phyloP scores from a whole-genome alignment of 1,140 invertebrate species.

The Megalopta genalis region DNA sequence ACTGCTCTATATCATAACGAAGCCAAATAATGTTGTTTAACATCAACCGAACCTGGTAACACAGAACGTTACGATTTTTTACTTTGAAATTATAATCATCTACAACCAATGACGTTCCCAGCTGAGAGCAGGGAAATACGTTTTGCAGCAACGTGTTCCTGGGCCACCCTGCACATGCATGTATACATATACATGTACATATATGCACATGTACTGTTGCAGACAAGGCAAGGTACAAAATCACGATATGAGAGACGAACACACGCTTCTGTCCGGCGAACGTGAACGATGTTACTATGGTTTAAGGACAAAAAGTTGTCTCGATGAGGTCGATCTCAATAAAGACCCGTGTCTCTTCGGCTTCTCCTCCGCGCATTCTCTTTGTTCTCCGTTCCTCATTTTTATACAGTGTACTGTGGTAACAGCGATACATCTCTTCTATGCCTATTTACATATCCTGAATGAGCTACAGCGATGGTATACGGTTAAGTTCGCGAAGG shows the following conservation, averaged over 20 bases:
- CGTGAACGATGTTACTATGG: conserved; percentile 26
- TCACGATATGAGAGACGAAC: conserved; percentile 42
- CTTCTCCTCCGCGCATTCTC: conserved; percentile 21
- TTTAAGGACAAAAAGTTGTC: conserved; percentile 19
- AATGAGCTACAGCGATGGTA: conserved; percentile 46
- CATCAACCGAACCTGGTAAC: too few species aligned
- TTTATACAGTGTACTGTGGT: conserved; percentile 23
- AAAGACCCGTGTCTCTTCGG: conserved; percentile 16
- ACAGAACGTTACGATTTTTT: too few species aligned
- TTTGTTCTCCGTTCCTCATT: neutral
- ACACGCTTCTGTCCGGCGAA: conserved; percentile 17
- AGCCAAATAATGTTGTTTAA: too few species aligned
- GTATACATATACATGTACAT: conserved; percentile 31
- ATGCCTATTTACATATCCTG: conserved; percentile 48
- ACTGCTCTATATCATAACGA: too few species aligned
- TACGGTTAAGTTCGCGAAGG: conserved; percentile 42
- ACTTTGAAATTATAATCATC: too few species aligned
- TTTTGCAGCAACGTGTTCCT: neutral
- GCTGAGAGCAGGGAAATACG: neutral
- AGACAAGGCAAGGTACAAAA: conserved; percentile 34
- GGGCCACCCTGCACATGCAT: conserved; percentile 23
- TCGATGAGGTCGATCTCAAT: conserved; percentile 32
- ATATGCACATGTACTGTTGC: conserved; percentile 24
- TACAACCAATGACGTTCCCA: neutral
- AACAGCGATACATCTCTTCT: conserved; percentile 30